Evolutionary conservation across 92 coral and sea anemone species (phyloP).

Genomic region (Parazoanthus swiftii): DNA sequence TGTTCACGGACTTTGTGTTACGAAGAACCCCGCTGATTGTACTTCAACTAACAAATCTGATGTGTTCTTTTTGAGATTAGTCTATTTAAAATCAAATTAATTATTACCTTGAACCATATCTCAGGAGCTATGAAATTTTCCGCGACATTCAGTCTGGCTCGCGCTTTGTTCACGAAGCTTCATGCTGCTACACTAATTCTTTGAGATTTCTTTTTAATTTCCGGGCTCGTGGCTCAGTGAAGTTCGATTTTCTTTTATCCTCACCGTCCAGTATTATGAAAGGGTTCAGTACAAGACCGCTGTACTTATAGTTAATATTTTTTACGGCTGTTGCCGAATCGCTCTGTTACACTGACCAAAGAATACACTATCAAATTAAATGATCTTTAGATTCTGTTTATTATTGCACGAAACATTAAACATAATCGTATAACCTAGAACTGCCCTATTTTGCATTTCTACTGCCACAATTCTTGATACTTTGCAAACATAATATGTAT

Average conservation of each 20-base stretch:
- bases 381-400: neutral
- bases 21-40: neutral
- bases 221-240: conserved; percentile 17
- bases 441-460: neutral
- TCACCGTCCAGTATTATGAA: neutral
- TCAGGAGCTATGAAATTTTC: neutral
- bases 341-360: neutral
- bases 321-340: conserved; percentile 13
- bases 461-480: neutral
- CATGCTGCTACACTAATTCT: conserved; percentile 14
- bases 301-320: neutral
- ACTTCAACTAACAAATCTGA: neutral
- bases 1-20: neutral
- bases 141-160: neutral
- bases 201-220: conserved; percentile 12
- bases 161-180: neutral
- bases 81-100: conserved; percentile 37
- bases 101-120: conserved; percentile 14
- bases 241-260: conserved; percentile 5
- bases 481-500: neutral
- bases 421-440: neutral
- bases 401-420: neutral
- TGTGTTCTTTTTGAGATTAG: conserved; percentile 8
- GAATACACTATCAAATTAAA: neutral
- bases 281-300: neutral